Evolutionary conservation across 1,140 invertebrate genomes (phyloP).

Genomic region (Homarus americanus): DNA sequence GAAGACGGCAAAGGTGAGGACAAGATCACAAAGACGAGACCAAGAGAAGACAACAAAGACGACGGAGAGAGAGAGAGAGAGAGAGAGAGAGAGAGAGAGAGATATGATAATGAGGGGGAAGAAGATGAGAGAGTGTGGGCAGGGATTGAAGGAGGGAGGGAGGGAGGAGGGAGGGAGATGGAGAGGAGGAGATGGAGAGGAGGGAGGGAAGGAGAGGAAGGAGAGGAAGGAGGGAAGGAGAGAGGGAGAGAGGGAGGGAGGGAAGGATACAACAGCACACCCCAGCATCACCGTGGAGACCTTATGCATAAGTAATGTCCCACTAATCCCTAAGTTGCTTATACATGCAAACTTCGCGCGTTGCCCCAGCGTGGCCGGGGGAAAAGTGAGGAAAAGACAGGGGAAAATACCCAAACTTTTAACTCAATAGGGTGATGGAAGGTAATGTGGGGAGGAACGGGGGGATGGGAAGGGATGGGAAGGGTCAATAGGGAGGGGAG

Average conservation of each 20-base stretch:
- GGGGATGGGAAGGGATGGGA: neutral
- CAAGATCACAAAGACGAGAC: neutral
- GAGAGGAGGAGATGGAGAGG: neutral
- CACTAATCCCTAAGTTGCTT: conserved; percentile 30
- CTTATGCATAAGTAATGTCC: conserved; percentile 23
- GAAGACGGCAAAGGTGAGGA: no score
- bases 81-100: neutral
- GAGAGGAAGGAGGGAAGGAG: neutral
- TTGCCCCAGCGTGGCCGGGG: neutral
- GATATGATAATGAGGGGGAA: neutral
- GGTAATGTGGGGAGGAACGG: conserved; percentile 7
- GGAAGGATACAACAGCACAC: neutral
- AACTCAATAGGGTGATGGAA: conserved; percentile 38
- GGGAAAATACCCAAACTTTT: conserved; percentile 36
- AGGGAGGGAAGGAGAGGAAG: neutral
- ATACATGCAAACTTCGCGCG: conserved; percentile 28
- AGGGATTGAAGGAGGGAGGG: neutral
- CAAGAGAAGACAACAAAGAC: neutral
- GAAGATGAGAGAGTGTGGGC: neutral
- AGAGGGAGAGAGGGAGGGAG: neutral
- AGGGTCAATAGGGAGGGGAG: neutral
- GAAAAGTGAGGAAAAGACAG: neutral
- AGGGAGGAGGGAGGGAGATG: no score
- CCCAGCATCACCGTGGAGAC: neutral
- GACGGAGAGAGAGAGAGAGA: neutral